Base-by-base conservation (phyloP, 2,797 vertebrate genomes). In the Thripadectes ignobilis region DNA sequence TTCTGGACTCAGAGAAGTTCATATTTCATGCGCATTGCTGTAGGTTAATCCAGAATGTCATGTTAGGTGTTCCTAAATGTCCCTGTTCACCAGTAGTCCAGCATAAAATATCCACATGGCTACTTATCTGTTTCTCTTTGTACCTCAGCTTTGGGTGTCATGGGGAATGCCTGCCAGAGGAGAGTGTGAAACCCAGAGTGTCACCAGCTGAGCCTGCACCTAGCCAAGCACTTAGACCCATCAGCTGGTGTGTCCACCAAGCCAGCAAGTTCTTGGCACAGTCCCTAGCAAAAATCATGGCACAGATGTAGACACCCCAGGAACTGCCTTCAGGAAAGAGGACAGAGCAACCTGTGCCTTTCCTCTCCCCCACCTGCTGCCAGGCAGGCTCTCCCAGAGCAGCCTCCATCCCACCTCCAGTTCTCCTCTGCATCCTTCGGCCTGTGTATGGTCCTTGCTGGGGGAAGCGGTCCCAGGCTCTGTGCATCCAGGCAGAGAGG, bases 401-500 rank as follows among this genome's bases (percentile, higher is more conserved):
- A 23, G 7, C 3, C 8, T 82, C 15, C 38, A 34, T 6, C 20
- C 30, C 61, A 68, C 10, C 23, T 81, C 18, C 39, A 59, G 41
- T 7, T 79, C 12, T 75, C 22, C n/a, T 62, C 46, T 52, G 14
- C 41, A 46, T 27, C 21, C 7, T 24, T 13, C 0, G 0, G 19
- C 71, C 67, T 0, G 0, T 34, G 5, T 7, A 45, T 3, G 20
- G 19, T 73, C 12, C 54, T 88, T 58, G 8, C 23, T 54, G 62
- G 14, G 21, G 26, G 76, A 76, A 81, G 21, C 0, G 1, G 13
- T 45, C 34, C 62, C 57, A 43, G 54, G 1, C 51, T 78, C 20
- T 2, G 2, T 6, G 26, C 16, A 16, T 14, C 10, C 59, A 61
- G 39, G 62, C n/a, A 30, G n/a, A 34, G 0, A 2, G 18, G 30